Percentiles rank a stretch among this genome's conserved stretches.
Conservation (phyloP, 2,797 vertebrate species). For the Pseudotriccus pelzelni region DNA sequence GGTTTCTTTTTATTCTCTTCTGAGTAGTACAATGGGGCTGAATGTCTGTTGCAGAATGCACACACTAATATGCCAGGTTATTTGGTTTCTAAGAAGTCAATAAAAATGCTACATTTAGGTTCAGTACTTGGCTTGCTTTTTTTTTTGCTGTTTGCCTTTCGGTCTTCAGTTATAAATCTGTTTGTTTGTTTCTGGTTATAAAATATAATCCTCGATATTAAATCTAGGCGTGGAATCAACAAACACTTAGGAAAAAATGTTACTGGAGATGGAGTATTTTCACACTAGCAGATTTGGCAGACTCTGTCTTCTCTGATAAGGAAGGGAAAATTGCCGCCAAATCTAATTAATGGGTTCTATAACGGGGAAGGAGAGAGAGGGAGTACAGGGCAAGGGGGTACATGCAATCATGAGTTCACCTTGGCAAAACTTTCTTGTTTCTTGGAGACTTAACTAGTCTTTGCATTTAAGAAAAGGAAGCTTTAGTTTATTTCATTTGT, state of each 20-base stretch:
- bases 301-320: slow-evolving; percentile 66
- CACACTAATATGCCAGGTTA: slow-evolving; percentile 96
- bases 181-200: slow-evolving; percentile 80
- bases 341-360: slow-evolving; percentile 79
- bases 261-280: slow-evolving; percentile 75
- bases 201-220: slow-evolving; percentile 78
- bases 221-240: slow-evolving; percentile 77
- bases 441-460: slow-evolving; percentile 30
- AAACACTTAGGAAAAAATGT: slow-evolving; percentile 74
- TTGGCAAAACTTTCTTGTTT: slow-evolving; percentile 74
- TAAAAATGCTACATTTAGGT: slow-evolving; percentile 96
- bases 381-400: not conserved
- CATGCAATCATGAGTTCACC: slow-evolving; percentile 62
- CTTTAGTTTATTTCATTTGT: slow-evolving; percentile 11
- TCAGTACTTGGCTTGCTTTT: slow-evolving; percentile 81
- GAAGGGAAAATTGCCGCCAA: slow-evolving; percentile 75
- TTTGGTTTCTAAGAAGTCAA: slow-evolving; percentile 99
- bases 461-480: slow-evolving; percentile 8
- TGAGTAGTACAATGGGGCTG: slow-evolving; percentile 96
- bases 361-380: slow-evolving; percentile 43
- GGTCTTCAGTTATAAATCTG: slow-evolving; percentile 84
- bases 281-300: slow-evolving; percentile 79
- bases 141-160: slow-evolving; percentile 75
- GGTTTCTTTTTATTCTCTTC: slow-evolving; percentile 98
- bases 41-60: slow-evolving; percentile 97